These are phyloP conservation scores for Drosophila elegans DNA, from an alignment of 1,140 invertebrate genomes.

Conservation along the genomic window DNA sequence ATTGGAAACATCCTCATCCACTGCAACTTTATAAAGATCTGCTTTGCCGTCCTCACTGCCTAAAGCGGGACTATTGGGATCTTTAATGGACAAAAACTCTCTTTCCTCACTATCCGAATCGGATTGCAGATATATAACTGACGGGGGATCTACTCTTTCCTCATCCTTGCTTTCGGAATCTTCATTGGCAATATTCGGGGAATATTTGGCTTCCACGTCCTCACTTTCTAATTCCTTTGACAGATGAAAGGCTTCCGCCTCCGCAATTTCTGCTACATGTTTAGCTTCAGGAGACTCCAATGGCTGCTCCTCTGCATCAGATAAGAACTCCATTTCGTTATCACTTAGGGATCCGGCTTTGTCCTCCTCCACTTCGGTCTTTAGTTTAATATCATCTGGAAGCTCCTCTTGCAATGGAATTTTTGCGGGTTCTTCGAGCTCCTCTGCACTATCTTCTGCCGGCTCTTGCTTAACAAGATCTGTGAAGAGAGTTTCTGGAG, in stretches of 20 bases:
- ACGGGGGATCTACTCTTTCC: neutral
- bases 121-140: slow-evolving; percentile 24
- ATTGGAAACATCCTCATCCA: neutral
- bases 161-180: slow-evolving; percentile 8
- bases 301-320: slow-evolving; percentile 2
- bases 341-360: slow-evolving; percentile 5
- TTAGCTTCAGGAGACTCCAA: neutral
- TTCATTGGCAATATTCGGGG: neutral
- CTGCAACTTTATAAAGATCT: neutral
- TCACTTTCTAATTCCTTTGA: neutral
- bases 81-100: slow-evolving; percentile 21
- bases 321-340: slow-evolving; percentile 4
- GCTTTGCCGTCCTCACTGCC: neutral
- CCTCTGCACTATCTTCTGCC: neutral
- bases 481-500: neutral
- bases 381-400: neutral
- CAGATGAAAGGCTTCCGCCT: neutral
- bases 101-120: slow-evolving; percentile 14
- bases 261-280: neutral
- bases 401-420: neutral
- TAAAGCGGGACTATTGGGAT: slow-evolving; percentile 12
- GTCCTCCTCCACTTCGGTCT: slow-evolving; percentile 1
- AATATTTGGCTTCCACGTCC: neutral
- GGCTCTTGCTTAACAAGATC: neutral
- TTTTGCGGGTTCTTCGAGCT: neutral